Percentiles rank a stretch among this genome's conserved stretches.
Evolutionary conservation across 2,113 vertebrate genomes (phyloP).

Genomic region (Odontesthes bonariensis): DNA sequence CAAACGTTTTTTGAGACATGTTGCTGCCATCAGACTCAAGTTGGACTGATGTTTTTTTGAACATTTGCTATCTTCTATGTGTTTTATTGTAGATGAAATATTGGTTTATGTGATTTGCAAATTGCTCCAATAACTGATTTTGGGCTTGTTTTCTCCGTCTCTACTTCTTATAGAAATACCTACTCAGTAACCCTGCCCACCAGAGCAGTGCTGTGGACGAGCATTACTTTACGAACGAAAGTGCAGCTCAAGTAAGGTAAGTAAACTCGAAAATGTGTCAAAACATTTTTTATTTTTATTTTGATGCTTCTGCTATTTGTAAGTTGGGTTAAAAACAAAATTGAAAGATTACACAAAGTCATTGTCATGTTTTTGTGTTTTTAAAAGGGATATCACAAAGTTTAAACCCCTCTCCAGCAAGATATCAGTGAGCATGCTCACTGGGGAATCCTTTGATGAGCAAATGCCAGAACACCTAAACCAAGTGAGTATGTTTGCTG

Average conservation of each 20-base stretch:
- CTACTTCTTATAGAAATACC: slow-evolving; percentile 77
- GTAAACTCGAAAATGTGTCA: not conserved
- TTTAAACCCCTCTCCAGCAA: slow-evolving; percentile 82
- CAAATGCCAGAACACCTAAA: slow-evolving; percentile 81
- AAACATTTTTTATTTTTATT: not conserved
- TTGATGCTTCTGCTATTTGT: not conserved
- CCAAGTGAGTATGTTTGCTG: slow-evolving; percentile 68
- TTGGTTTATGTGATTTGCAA: no score
- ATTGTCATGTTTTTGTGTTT: not conserved
- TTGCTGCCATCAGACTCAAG: no score
- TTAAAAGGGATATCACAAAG: slow-evolving; percentile 80
- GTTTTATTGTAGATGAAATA: no score
- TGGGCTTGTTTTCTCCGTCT: not conserved
- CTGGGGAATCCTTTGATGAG: slow-evolving; percentile 81
- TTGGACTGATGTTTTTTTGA: no score
- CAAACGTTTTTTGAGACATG: no score
- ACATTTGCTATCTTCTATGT: no score
- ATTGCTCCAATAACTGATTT: not conserved
- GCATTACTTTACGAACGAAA: slow-evolving; percentile 86
- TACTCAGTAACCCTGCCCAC: slow-evolving; percentile 84
- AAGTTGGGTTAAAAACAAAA: not conserved
- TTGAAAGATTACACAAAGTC: not conserved
- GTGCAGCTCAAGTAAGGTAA: slow-evolving; percentile 85
- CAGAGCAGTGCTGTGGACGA: slow-evolving; percentile 85
- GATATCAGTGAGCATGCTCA: slow-evolving; percentile 81